Base-by-base conservation (phyloP, 2,797 vertebrate genomes). In the Spinibarbus caldwelli region DNA sequence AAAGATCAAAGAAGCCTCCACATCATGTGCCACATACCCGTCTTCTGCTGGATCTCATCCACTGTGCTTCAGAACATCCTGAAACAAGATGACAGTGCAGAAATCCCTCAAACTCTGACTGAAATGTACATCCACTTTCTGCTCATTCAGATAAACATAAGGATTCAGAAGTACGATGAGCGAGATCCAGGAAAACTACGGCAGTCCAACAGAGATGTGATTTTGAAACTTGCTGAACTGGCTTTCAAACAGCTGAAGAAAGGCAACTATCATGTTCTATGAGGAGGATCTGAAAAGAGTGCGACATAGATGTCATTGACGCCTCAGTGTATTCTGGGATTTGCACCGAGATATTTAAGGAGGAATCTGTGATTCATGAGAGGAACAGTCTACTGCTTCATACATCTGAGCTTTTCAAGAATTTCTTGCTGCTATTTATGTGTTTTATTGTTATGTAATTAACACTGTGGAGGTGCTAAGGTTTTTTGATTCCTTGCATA, bases 21-120 rank as follows among this genome's bases (percentile, higher is more conserved):
- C 43, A 73, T 73, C 45, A 88, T 88, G 87, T 88, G 87, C 64
- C 82, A 87, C 72, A 86, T 89, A 36, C 88, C 88, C 0, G 86
- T 87, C 64, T 86, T 89, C 66, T 87, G 88, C 34, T 89, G 88
- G 86, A 87, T 89, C 31, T 86, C 86, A 11, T 52, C 86, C 23
- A 83, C 83, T 45, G 88, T 89, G 21, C 80, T 89, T 64, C 77
- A 89, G 78, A n/a, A 78, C 17, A 31, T 78, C 11, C 49, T 86
- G 26, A 21, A 68, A 64, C 76, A 62, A 31, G 21, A 54, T 19
- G 19, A 43, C 12, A 7, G 66, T 31, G 31, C 36, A 73, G 67
- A 79, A 34, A 83, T 79, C 64, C 86, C 86, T n/a, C 79, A 77
- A 80, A 87, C 86, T n/a, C 54, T 89, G n/a, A 89, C 88, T 12